Evolutionary conservation across 30 jellyfish, hydroid and myxozoan species (phyloP).

Genomic region (Aurelia aurita complex sp. Pacific): DNA sequence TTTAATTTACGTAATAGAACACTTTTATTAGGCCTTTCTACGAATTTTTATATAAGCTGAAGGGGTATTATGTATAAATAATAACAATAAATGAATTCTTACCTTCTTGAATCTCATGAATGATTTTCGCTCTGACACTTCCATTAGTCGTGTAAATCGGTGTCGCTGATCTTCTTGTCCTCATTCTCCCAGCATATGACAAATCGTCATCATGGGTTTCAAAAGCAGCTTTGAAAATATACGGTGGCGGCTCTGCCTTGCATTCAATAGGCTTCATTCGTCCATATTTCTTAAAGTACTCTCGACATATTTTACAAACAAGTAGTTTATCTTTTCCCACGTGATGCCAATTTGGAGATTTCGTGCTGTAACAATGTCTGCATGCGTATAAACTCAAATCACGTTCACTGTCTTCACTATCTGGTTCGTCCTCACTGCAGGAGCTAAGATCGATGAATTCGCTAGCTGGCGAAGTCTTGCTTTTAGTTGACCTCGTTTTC

Average conservation of each 20-base stretch:
- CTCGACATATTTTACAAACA: constrained; percentile 83
- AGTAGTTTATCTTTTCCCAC: constrained; percentile 93
- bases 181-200: constrained; percentile 86
- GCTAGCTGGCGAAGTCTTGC: constrained; percentile 84
- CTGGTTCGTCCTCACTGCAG: constrained; percentile 96
- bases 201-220: constrained; percentile 84
- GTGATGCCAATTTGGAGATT: constrained; percentile 98
- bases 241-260: constrained; percentile 94
- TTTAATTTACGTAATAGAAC: no score
- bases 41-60: no score
- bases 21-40: no score
- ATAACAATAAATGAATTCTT: not conserved
- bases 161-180: constrained; percentile 96
- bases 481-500: constrained; percentile 92
- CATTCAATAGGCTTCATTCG: constrained; percentile 89
- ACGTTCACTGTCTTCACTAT: constrained; percentile 97
- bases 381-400: constrained; percentile 96
- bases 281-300: constrained; percentile 92
- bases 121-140: constrained; percentile 65
- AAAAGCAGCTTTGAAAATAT: constrained; percentile 91
- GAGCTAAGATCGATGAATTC: constrained; percentile 97
- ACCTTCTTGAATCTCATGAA: constrained; percentile 89
- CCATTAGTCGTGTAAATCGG: constrained; percentile 83
- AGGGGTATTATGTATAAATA: no score
- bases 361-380: constrained; percentile 92